These are phyloP conservation scores for Cyphomyrus plagiostoma DNA, from an alignment of 2,113 vertebrate species.

Conservation along the genomic window DNA sequence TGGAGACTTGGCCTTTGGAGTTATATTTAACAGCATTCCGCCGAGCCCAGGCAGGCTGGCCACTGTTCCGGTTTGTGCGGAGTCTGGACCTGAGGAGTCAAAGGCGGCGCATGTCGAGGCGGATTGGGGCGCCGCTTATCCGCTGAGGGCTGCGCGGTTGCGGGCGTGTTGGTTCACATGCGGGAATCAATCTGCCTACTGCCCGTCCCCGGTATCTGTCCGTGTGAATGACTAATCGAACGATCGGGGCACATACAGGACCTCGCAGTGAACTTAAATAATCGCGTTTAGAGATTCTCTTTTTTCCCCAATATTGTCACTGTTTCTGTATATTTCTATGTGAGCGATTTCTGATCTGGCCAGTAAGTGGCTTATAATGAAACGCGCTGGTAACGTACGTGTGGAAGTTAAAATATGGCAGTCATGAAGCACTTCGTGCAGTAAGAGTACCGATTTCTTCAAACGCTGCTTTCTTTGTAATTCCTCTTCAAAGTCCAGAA, in stretches of 20 bases:
- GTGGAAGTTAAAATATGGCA: neutral
- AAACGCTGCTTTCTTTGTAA: neutral
- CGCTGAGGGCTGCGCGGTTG: neutral
- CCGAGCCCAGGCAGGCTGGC: neutral
- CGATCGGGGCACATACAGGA: neutral
- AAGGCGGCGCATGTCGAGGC: constrained; percentile 2
- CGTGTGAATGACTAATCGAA: neutral
- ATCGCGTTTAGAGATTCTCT: neutral
- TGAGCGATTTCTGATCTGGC: neutral
- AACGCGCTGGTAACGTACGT: neutral
- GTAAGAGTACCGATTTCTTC: neutral
- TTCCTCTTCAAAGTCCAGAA: neutral
- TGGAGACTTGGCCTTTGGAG: constrained; percentile 1
- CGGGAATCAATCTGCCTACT: neutral
- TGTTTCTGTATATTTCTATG: neutral
- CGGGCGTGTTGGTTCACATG: constrained; percentile 9
- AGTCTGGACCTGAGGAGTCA: neutral
- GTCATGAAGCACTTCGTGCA: neutral
- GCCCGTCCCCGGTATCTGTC: neutral
- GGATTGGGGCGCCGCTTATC: neutral
- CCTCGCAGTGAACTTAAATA: neutral
- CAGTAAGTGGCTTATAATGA: neutral
- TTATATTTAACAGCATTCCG: neutral
- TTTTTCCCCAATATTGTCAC: neutral
- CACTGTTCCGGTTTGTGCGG: neutral